Conservation (phyloP, 2,888 invertebrate genomes). For the Plutella xylostella region DNA sequence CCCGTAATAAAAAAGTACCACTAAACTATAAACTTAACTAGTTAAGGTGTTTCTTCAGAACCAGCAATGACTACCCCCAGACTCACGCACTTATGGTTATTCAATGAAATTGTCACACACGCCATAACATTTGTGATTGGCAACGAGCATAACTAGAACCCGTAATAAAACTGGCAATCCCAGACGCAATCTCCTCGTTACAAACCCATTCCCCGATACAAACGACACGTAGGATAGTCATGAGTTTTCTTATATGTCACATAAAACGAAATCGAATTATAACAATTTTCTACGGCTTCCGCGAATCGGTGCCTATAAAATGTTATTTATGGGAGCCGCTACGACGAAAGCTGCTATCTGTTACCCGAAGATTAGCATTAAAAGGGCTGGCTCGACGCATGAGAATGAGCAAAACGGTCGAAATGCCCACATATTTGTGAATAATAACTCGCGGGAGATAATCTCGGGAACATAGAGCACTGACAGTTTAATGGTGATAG, state of each 20-base stretch:
- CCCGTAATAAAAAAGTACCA: too few relatives aligned
- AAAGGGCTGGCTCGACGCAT: constrained; percentile 20
- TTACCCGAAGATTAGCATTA: constrained; percentile 51
- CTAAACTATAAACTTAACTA: too few relatives aligned
- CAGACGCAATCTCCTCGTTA: neutral
- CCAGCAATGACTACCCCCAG: too few relatives aligned
- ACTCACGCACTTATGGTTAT: too few relatives aligned
- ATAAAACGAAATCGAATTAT: constrained; percentile 6
- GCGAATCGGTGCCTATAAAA: constrained; percentile 16
- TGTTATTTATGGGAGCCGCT: constrained; percentile 21
- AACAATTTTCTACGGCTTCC: constrained; percentile 1
- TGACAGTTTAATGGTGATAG: constrained; percentile 24
- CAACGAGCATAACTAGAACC: too few relatives aligned
- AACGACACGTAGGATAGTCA: neutral
- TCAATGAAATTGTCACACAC: too few relatives aligned
- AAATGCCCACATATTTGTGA: constrained; percentile 24
- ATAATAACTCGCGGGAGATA: constrained; percentile 25
- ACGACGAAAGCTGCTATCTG: constrained; percentile 40
- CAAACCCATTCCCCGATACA: neutral
- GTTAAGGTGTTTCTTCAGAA: too few relatives aligned
- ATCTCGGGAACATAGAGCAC: constrained; percentile 17
- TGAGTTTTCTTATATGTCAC: constrained; percentile 2
- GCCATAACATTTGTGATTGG: too few relatives aligned
- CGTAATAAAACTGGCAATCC: neutral
- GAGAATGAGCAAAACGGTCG: constrained; percentile 8